A percentile compares a stretch with the other conserved stretches of the same genome.
Conservation (phyloP, 1,140 invertebrate species). For the Neodiprion lecontei region DNA sequence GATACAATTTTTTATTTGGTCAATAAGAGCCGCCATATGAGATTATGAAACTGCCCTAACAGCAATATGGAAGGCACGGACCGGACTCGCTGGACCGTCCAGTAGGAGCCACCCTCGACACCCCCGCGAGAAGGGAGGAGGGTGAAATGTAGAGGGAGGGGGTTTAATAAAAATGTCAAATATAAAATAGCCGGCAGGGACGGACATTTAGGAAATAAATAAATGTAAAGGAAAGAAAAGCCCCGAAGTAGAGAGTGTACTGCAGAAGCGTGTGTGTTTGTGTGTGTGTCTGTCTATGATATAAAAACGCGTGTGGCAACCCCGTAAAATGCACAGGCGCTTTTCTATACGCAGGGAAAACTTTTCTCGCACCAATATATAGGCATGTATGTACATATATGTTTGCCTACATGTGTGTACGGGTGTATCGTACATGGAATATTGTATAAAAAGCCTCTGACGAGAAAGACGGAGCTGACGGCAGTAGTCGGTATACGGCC, state of each 20-base stretch:
- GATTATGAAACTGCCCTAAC: slow-evolving; percentile 53
- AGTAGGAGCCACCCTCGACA: slow-evolving; percentile 9
- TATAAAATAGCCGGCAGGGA: slow-evolving; percentile 60
- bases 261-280: too few species aligned
- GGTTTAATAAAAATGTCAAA: slow-evolving; percentile 65
- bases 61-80: slow-evolving; percentile 39
- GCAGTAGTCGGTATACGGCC: slow-evolving; percentile 37
- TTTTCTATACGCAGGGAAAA: too few species aligned
- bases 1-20: slow-evolving; percentile 43
- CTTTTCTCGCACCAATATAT: too few species aligned
- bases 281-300: too few species aligned
- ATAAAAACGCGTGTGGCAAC: too few species aligned
- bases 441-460: neutral
- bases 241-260: neutral
- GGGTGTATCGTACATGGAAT: neutral
- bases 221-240: slow-evolving; percentile 51
- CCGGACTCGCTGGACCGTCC: slow-evolving; percentile 24
- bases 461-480: neutral
- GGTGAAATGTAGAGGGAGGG: slow-evolving; percentile 30
- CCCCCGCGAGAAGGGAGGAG: slow-evolving; percentile 18
- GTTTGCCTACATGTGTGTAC: neutral
- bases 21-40: slow-evolving; percentile 39
- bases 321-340: too few species aligned
- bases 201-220: slow-evolving; percentile 60
- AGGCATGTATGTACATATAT: too few species aligned